Base-by-base conservation (phyloP, 35 echinoderm and acorn worm genomes). In the Lytechinus pictus region DNA sequence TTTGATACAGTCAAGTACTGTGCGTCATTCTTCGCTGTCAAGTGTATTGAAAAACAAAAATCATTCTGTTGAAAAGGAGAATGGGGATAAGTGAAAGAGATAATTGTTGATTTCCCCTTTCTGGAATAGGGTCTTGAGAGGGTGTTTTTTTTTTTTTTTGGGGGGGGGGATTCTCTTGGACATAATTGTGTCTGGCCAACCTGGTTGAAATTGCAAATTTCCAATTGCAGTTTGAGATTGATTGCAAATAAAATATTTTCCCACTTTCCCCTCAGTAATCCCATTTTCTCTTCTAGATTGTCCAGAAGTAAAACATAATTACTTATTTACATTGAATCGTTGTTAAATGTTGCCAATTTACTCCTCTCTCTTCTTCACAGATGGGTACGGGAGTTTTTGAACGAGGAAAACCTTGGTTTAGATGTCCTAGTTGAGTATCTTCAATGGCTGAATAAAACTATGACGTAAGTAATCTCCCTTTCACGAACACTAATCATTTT, bases 351-450 rank as follows among this genome's bases (percentile, higher is more conserved):
- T 79, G 5, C 19, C 19, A 5, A 79, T 79, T 79, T 24, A 24
- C 93, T 97, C 27, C 94, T 88, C 89, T 95, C 52, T 95, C 52
- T 94, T 51, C 27, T 92, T 89, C 94, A 19, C 92, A 99, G 98
- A 58, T 99, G 98, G 98, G 98, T 99, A 9, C 86, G 98, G 53
- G 98, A 99, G 86, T 99, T 99, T 79, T 55, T 99, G 61, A 99
- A 97, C 54, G 97, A 99, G 95, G 98, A 99, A 9, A 99, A 99
- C 95, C 92, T 53, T 61, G 98, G 98, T 0, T 94, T 99, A 54
- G 98, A 99, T 94, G 94, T 98, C 19, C 51, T 99, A 24, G 96
- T 99, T 14, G 98, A 99, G 89, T 99, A 99, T 87, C 86, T 99
- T 12, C 98, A 99, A 58, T 99, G 97, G 96, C 86, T 99, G 4